These are phyloP conservation scores for Lasioglossum pauxillum DNA, from an alignment of 2,888 invertebrate species.

Conservation along the genomic window DNA sequence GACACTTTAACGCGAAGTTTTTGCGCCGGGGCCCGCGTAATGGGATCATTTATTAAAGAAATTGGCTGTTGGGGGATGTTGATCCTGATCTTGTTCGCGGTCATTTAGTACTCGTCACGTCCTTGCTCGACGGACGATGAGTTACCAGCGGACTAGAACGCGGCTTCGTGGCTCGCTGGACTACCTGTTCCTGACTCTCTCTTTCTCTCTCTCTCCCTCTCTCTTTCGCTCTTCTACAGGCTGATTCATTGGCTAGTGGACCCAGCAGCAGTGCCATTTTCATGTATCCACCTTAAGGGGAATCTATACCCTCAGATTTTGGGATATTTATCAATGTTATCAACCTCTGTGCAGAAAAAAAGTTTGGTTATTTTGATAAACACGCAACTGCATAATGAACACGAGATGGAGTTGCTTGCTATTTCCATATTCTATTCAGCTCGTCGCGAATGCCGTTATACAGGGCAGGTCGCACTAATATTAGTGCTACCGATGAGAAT, in stretches of 20 bases:
- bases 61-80: constrained; percentile 74
- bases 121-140: constrained; percentile 52
- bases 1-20: constrained; percentile 81
- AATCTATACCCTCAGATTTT: no score
- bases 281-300: background rate
- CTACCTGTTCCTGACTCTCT: background rate
- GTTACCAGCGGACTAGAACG: constrained; percentile 39
- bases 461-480: no score
- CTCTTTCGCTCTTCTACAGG: background rate
- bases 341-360: no score
- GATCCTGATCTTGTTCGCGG: constrained; percentile 59
- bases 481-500: no score
- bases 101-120: constrained; percentile 56
- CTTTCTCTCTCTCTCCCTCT: background rate
- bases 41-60: constrained; percentile 84
- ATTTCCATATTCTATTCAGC: no score
- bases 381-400: no score
- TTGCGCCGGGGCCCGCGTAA: constrained; percentile 76
- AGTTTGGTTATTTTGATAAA: no score
- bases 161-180: constrained; percentile 2
- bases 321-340: no score
- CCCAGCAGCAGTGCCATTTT: background rate
- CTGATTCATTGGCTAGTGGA: background rate
- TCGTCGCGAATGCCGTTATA: no score
- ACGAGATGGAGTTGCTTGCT: no score